These are phyloP conservation scores for Eucera pruinosa DNA, from an alignment of 2,888 invertebrate genomes.

Conservation along the genomic window DNA sequence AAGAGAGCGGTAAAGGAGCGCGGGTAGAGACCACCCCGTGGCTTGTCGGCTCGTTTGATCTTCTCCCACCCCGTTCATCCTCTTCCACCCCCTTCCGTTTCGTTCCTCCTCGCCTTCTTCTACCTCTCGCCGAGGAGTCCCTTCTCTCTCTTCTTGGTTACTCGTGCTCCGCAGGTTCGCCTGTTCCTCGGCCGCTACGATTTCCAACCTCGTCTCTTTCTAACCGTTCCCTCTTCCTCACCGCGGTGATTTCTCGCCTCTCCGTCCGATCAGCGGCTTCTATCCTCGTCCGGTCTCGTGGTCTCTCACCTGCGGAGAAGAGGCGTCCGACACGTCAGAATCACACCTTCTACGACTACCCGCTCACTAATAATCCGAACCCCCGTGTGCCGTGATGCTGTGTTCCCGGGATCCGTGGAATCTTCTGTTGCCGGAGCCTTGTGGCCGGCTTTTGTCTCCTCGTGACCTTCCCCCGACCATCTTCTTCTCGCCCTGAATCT, in stretches of 20 bases:
- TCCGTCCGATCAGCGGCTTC: slow-evolving; percentile 10
- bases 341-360: slow-evolving; percentile 82
- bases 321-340: slow-evolving; percentile 81
- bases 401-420: slow-evolving; percentile 70
- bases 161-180: slow-evolving; percentile 43
- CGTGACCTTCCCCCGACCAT: not conserved
- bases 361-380: slow-evolving; percentile 80
- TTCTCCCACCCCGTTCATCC: slow-evolving; percentile 78
- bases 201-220: slow-evolving; percentile 37
- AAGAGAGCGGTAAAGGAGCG: slow-evolving; percentile 73
- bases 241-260: slow-evolving; percentile 47
- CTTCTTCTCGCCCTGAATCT: not conserved
- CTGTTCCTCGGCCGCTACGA: slow-evolving; percentile 47
- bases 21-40: slow-evolving; percentile 84
- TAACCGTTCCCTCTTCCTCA: not conserved
- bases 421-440: slow-evolving; percentile 46
- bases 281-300: slow-evolving; percentile 48
- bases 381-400: slow-evolving; percentile 65
- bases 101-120: slow-evolving; percentile 30
- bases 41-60: slow-evolving; percentile 84
- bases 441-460: slow-evolving; percentile 42
- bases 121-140: slow-evolving; percentile 45
- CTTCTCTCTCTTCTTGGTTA: slow-evolving; percentile 40
- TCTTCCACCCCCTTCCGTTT: slow-evolving; percentile 37
- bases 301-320: slow-evolving; percentile 73